These are phyloP conservation scores for Pelosia muscerda DNA, from an alignment of 2,888 invertebrate genomes.

Conservation along the genomic window DNA sequence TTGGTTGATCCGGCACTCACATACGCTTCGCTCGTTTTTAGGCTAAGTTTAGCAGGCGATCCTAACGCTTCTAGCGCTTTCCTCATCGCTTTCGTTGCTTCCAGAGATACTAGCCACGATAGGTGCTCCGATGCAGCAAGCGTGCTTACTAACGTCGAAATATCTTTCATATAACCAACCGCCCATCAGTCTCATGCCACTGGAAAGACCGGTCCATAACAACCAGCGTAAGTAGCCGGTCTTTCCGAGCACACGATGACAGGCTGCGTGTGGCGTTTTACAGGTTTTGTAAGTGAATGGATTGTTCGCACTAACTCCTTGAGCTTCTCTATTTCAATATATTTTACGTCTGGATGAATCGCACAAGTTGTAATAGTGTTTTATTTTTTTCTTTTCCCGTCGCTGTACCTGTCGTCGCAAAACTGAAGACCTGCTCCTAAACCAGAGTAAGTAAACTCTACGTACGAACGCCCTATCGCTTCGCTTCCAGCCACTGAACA, in stretches of 20 bases:
- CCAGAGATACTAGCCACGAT: constrained; percentile 63
- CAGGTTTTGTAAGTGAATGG: constrained; percentile 41
- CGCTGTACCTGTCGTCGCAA: constrained; percentile 73
- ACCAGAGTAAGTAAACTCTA: constrained; percentile 88
- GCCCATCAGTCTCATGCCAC: constrained; percentile 44
- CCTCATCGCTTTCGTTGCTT: constrained; percentile 77
- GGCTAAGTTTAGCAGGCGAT: constrained; percentile 76
- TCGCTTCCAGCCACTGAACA: constrained; percentile 74
- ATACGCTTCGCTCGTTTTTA: constrained; percentile 78
- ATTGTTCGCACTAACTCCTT: constrained; percentile 62
- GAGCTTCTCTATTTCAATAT: constrained; percentile 58
- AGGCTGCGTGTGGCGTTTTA: constrained; percentile 46
- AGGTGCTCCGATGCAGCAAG: constrained; percentile 64
- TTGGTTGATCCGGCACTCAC: constrained; percentile 83
- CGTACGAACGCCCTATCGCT: constrained; percentile 62
- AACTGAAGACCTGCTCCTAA: constrained; percentile 89
- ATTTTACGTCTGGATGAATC: constrained; percentile 47
- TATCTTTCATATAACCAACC: constrained; percentile 62
- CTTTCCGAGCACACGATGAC: constrained; percentile 56
- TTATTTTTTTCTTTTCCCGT: constrained; percentile 70
- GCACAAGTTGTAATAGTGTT: constrained; percentile 67
- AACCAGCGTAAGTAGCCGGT: constrained; percentile 65
- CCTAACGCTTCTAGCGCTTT: constrained; percentile 81
- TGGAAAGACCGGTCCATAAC: constrained; percentile 60
- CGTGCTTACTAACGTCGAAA: constrained; percentile 65